Evolutionary conservation across 2,888 invertebrate genomes (phyloP).

Genomic region (Acleris sparsana): DNA sequence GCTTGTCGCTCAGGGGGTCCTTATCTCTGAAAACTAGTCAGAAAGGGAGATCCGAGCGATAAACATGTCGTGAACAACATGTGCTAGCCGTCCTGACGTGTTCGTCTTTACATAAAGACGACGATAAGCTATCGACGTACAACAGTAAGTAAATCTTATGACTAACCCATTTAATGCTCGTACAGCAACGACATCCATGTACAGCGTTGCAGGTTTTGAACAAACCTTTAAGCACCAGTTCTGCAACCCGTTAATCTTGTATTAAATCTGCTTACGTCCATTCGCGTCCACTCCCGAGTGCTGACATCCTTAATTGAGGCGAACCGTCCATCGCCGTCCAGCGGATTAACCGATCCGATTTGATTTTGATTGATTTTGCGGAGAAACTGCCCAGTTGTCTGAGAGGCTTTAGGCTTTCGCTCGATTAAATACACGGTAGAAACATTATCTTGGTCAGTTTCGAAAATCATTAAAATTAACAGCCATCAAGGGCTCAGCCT

Average conservation of each 20-base stretch:
- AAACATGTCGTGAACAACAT: too few species aligned
- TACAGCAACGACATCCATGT: too few species aligned
- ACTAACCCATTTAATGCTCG: too few species aligned
- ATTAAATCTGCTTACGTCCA: slow-evolving; percentile 43
- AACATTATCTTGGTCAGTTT: slow-evolving; percentile 27
- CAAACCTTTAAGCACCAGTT: slow-evolving; percentile 11
- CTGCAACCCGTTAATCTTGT: slow-evolving; percentile 42
- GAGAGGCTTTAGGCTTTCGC: slow-evolving; percentile 42
- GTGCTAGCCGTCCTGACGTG: too few species aligned
- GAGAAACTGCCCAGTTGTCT: slow-evolving; percentile 58
- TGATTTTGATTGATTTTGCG: slow-evolving; percentile 75
- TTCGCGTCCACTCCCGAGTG: slow-evolving; percentile 48
- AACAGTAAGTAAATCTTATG: too few species aligned
- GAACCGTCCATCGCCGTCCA: slow-evolving; percentile 55
- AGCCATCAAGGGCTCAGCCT: slow-evolving; percentile 46
- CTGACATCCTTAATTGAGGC: slow-evolving; percentile 69
- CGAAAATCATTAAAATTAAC: slow-evolving; percentile 61
- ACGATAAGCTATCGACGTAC: too few species aligned
- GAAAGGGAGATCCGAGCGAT: too few species aligned
- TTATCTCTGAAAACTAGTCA: too few species aligned
- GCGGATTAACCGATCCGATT: slow-evolving; percentile 67
- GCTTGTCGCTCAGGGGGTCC: too few species aligned
- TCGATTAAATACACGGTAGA: slow-evolving; percentile 35
- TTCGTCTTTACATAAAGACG: too few species aligned
- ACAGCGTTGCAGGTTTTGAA: not conserved